These are phyloP conservation scores for Mirza zaza DNA, from an alignment of 2,113 vertebrate species.

Conservation along the genomic window DNA sequence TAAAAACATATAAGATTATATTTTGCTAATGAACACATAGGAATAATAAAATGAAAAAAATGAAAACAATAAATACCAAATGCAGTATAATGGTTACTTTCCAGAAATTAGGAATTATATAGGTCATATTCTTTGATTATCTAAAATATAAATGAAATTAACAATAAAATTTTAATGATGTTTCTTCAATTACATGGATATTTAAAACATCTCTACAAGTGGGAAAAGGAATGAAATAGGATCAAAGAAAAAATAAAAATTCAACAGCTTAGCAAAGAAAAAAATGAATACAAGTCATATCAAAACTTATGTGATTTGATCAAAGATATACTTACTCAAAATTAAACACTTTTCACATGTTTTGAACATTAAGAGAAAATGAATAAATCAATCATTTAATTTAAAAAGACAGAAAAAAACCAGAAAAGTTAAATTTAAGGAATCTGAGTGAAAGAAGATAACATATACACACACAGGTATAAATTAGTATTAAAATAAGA, in stretches of 20 bases:
- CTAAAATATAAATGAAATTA: neutral
- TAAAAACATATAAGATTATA: neutral
- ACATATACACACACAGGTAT: neutral
- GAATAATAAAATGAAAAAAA: neutral
- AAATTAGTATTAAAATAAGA: neutral
- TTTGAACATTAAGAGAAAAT: neutral
- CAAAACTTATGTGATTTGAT: neutral
- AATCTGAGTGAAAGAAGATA: neutral
- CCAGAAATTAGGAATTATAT: neutral
- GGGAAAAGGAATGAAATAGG: neutral
- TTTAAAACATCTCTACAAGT: neutral
- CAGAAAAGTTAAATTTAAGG: neutral
- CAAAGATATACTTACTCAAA: neutral
- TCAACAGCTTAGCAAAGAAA: neutral
- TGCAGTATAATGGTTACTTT: neutral
- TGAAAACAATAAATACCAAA: neutral
- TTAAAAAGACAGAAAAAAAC: neutral
- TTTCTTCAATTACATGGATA: neutral
- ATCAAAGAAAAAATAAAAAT: neutral
- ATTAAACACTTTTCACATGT: neutral
- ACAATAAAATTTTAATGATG: constrained; percentile 22
- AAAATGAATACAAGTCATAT: neutral
- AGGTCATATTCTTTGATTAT: neutral
- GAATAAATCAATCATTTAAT: neutral
- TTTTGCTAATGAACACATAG: neutral